A percentile compares a stretch with the other conserved stretches of the same genome.
These are phyloP conservation scores for Lagocephalus sceleratus DNA, from an alignment of 2,797 vertebrate genomes.

Conservation along the genomic window DNA sequence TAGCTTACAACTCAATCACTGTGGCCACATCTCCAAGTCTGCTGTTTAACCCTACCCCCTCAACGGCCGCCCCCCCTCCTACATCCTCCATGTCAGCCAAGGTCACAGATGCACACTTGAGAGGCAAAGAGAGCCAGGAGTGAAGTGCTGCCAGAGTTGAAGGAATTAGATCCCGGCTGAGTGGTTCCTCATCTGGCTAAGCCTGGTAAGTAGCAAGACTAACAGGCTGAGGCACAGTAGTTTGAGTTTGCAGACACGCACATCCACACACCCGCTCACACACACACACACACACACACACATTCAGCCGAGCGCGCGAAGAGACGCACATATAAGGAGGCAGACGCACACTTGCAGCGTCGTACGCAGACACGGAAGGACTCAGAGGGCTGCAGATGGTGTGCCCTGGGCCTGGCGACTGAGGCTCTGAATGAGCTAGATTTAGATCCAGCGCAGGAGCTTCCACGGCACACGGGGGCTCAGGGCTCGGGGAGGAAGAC, in stretches of 20 bases:
- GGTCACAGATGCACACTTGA: slow-evolving; percentile 72
- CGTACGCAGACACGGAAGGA: slow-evolving; percentile 51
- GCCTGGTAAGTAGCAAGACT: slow-evolving; percentile 75
- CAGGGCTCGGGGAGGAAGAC: slow-evolving; percentile 23
- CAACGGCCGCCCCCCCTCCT: background rate
- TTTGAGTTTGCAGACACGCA: slow-evolving; percentile 46
- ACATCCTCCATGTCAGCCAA: slow-evolving; percentile 59
- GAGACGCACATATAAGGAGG: slow-evolving; percentile 47
- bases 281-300: slow-evolving; percentile 18
- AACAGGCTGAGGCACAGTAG: slow-evolving; percentile 70
- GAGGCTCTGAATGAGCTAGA: slow-evolving; percentile 58
- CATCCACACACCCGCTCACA: slow-evolving; percentile 35
- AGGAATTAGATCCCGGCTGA: slow-evolving; percentile 72
- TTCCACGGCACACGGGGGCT: slow-evolving; percentile 52
- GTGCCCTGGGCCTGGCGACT: slow-evolving; percentile 65
- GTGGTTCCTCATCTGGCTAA: slow-evolving; percentile 73
- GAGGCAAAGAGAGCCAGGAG: slow-evolving; percentile 61
- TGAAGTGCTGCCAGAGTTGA: slow-evolving; percentile 68
- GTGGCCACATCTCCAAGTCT: slow-evolving; percentile 64
- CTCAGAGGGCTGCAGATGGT: slow-evolving; percentile 71
- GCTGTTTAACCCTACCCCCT: slow-evolving; percentile 62
- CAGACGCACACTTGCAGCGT: slow-evolving; percentile 44
- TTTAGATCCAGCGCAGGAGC: slow-evolving; percentile 58
- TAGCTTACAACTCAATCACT: slow-evolving; percentile 69
- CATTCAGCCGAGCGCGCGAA: slow-evolving; percentile 41